These are phyloP conservation scores for Synanthedon formicaeformis DNA, from an alignment of 2,888 invertebrate genomes.

Conservation along the genomic window DNA sequence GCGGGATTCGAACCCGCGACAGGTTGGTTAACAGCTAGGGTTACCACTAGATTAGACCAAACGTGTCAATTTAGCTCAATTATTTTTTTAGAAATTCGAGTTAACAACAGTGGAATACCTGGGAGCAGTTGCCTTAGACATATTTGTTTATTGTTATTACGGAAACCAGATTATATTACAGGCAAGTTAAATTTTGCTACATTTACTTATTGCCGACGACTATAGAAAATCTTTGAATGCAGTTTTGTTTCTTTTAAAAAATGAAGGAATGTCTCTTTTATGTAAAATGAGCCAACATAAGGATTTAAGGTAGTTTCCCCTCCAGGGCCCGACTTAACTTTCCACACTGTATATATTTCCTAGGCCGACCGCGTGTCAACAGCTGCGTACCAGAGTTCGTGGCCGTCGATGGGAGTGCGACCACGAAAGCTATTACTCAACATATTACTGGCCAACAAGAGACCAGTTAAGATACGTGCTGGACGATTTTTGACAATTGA, in stretches of 20 bases:
- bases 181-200: conserved; percentile 16
- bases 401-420: conserved; percentile 35
- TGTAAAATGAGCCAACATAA: too few relatives aligned
- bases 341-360: not conserved
- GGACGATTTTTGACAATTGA: conserved; percentile 49
- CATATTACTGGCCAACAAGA: conserved; percentile 32
- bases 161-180: conserved; percentile 56
- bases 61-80: not conserved
- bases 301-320: too few relatives aligned
- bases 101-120: conserved; percentile 53
- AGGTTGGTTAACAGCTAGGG: too few relatives aligned
- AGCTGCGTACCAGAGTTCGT: conserved; percentile 47
- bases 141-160: conserved; percentile 52
- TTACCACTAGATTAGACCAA: too few relatives aligned
- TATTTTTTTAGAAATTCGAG: conserved; percentile 42
- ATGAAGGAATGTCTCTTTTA: too few relatives aligned
- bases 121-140: conserved; percentile 49
- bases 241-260: too few relatives aligned
- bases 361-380: conserved; percentile 49
- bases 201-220: too few relatives aligned
- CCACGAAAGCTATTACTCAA: conserved; percentile 37
- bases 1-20: too few relatives aligned
- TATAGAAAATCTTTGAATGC: too few relatives aligned
- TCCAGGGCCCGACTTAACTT: too few relatives aligned
- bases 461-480: conserved; percentile 33